Percentiles rank a stretch among this genome's conserved stretches.
Conservation (phyloP, 2,113 vertebrate species). For the Cygnus atratus region DNA sequence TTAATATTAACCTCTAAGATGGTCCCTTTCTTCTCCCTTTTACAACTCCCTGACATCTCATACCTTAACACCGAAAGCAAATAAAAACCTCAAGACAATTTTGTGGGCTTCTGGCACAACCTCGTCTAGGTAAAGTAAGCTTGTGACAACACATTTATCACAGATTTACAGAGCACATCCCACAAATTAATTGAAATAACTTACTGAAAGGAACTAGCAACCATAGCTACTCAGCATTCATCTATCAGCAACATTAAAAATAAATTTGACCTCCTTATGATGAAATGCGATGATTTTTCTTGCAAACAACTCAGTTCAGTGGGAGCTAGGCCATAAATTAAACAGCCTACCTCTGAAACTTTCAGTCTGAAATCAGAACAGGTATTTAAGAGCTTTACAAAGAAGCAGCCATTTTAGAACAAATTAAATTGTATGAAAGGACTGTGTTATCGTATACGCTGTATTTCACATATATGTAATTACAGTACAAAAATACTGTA, state of each 20-base stretch:
- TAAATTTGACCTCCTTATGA: constrained; percentile 5
- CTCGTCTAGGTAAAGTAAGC: neutral
- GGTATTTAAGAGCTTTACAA: neutral
- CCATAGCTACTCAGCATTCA: neutral
- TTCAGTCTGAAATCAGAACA: neutral
- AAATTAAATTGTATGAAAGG: neutral
- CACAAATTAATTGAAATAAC: neutral
- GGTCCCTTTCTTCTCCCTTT: neutral
- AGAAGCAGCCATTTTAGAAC: neutral
- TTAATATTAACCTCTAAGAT: neutral
- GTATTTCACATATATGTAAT: neutral
- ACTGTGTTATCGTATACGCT: neutral
- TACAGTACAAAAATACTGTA: neutral
- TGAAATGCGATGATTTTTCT: neutral
- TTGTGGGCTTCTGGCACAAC: neutral
- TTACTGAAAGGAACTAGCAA: neutral
- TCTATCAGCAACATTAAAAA: neutral
- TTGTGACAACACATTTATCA: neutral
- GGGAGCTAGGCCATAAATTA: neutral
- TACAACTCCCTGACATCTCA: neutral
- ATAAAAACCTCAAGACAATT: neutral
- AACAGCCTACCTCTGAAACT: neutral
- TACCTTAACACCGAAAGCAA: neutral
- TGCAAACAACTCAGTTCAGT: neutral
- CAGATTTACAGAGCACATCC: neutral